These are phyloP conservation scores for Falco peregrinus DNA, from an alignment of 2,797 vertebrate species.

Conservation along the genomic window DNA sequence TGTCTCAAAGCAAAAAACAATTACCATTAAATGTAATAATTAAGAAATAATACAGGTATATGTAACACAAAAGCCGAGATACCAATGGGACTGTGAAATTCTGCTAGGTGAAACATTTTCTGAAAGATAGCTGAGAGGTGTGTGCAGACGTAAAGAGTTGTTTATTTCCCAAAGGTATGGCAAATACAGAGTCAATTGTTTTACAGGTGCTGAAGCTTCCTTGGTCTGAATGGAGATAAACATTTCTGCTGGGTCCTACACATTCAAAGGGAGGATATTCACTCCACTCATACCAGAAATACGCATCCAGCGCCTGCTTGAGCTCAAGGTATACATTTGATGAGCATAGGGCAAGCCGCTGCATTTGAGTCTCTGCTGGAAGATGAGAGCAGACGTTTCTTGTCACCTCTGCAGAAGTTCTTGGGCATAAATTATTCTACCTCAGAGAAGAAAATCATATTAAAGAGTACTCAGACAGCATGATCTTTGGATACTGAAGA, in stretches of 20 bases:
- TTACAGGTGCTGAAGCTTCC: neutral
- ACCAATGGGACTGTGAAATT: neutral
- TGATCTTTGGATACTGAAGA: neutral
- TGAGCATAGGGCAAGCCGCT: neutral
- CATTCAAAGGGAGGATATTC: neutral
- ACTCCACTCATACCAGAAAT: neutral
- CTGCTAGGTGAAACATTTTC: neutral
- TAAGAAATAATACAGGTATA: neutral
- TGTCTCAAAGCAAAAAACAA: neutral
- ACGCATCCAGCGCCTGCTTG: accelerated
- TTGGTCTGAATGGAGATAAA: neutral
- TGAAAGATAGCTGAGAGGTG: neutral
- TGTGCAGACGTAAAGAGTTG: neutral
- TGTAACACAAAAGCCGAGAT: neutral
- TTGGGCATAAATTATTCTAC: conserved; percentile 21
- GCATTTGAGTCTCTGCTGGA: neutral
- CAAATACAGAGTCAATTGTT: neutral
- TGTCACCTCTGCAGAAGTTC: neutral
- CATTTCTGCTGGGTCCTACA: neutral
- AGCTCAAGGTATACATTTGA: neutral
- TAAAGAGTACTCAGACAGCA: neutral
- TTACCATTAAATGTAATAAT: neutral
- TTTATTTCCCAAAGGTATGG: neutral
- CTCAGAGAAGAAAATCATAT: conserved; percentile 10
- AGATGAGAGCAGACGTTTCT: neutral